A percentile compares a stretch with the other conserved stretches of the same genome.
These are phyloP conservation scores for Nomada ferruginata DNA, from an alignment of 2,888 invertebrate genomes.

Conservation along the genomic window DNA sequence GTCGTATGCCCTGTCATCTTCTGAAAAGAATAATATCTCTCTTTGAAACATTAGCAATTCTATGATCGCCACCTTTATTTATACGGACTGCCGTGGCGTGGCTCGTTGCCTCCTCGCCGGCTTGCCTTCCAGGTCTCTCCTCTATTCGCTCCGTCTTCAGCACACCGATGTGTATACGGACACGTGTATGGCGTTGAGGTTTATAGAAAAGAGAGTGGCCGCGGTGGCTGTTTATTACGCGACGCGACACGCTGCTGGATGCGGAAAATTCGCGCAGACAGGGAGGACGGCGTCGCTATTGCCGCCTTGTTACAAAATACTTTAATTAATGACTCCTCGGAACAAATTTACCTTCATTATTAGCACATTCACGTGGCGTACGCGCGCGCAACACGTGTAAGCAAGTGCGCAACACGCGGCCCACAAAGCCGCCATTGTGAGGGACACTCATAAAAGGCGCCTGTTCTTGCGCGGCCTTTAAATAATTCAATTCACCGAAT, in stretches of 20 bases:
- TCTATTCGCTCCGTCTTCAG: conserved; percentile 46
- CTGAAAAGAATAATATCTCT: conserved; percentile 79
- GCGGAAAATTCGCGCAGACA: conserved; percentile 61
- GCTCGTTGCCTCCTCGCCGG: conserved; percentile 62
- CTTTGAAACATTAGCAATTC: conserved; percentile 82
- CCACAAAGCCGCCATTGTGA: conserved; percentile 82
- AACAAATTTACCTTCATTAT: conserved; percentile 83
- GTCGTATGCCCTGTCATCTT: conserved; percentile 72
- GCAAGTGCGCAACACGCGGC: conserved; percentile 59
- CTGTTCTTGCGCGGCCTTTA: conserved; percentile 80
- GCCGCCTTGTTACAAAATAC: conserved; percentile 79
- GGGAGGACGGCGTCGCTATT: conserved; percentile 47
- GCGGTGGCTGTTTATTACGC: conserved; percentile 44
- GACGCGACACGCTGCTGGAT: conserved; percentile 38
- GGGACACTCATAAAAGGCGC: conserved; percentile 80
- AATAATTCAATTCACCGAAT: conserved; percentile 83
- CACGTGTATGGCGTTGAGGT: neutral
- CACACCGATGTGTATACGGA: neutral
- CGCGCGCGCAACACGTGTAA: conserved; percentile 73
- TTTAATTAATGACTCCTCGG: conserved; percentile 83
- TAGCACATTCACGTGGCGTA: conserved; percentile 79
- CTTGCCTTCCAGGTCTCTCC: conserved; percentile 39
- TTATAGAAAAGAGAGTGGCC: conserved; percentile 22
- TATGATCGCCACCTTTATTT: conserved; percentile 80
- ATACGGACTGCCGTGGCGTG: conserved; percentile 59